These are phyloP conservation scores for Danio jaintianensis DNA, from an alignment of 2,797 vertebrate genomes.

Conservation along the genomic window DNA sequence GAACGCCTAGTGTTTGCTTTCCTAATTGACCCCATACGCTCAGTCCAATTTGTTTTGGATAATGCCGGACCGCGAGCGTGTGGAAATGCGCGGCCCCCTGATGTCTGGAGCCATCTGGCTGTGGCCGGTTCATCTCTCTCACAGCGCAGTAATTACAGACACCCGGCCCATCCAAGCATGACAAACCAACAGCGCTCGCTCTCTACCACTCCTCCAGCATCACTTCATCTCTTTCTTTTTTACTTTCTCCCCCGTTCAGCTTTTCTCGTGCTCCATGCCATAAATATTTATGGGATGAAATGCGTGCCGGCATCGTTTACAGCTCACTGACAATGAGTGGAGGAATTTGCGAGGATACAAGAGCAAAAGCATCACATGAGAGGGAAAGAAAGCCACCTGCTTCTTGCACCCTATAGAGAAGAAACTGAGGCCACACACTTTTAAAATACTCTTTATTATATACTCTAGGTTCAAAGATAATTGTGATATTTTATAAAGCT, in stretches of 20 bases:
- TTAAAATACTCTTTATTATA: neutral
- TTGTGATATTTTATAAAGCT: too few relatives aligned
- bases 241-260: neutral
- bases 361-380: neutral
- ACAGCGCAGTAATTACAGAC: conserved; percentile 59
- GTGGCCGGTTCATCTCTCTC: conserved; percentile 55
- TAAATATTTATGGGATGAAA: conserved; percentile 56
- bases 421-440: neutral
- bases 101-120: conserved; percentile 61
- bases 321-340: conserved; percentile 45
- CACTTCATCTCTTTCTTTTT: conserved; percentile 13
- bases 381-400: conserved; percentile 21
- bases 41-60: conserved; percentile 61
- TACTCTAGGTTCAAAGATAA: too few relatives aligned
- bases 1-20: conserved; percentile 43
- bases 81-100: conserved; percentile 48
- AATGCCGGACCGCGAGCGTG: conserved; percentile 36
- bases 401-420: conserved; percentile 2
- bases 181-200: conserved; percentile 49
- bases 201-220: conserved; percentile 37
- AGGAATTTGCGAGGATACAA: conserved; percentile 40
- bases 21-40: conserved; percentile 56
- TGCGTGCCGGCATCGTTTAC: conserved; percentile 50
- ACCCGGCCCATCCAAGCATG: conserved; percentile 52
- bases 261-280: conserved; percentile 13